Evolutionary conservation across 2,797 vertebrate species (phyloP).

Genomic region (Toxotes lorentzi): DNA sequence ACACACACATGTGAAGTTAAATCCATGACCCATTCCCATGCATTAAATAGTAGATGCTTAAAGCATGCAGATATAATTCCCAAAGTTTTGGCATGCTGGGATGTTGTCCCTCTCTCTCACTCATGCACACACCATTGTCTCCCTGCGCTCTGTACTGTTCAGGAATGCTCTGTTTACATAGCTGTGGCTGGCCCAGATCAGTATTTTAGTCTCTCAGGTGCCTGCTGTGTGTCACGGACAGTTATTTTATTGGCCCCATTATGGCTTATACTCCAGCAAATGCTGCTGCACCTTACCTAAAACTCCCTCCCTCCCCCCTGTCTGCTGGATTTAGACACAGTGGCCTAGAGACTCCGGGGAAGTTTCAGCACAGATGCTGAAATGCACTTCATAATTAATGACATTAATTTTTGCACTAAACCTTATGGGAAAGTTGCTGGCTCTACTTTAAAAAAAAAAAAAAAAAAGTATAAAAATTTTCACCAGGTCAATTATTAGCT

Average conservation of each 20-base stretch:
- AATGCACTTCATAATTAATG: not conserved
- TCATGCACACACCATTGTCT: not conserved
- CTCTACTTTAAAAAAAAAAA: not conserved
- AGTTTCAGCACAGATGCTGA: constrained; percentile 17
- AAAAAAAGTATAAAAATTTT: not conserved
- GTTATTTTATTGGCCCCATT: constrained; percentile 54
- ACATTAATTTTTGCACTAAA: constrained; percentile 4
- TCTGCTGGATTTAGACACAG: constrained; percentile 32
- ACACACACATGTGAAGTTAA: constrained; percentile 1
- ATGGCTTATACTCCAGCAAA: constrained; percentile 2
- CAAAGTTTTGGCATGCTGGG: constrained; percentile 9
- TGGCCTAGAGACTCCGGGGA: not conserved
- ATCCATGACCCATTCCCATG: constrained; percentile 10
- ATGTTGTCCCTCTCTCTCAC: not conserved
- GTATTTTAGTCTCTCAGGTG: constrained; percentile 71
- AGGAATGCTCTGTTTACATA: constrained; percentile 82
- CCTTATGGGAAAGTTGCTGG: not conserved
- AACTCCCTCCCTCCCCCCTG: not conserved
- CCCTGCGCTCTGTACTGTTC: constrained; percentile 30
- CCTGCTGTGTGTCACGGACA: constrained; percentile 73
- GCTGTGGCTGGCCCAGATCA: constrained; percentile 62
- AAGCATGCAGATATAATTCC: constrained; percentile 1
- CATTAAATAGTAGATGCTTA: constrained; percentile 1
- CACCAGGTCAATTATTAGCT: not conserved
- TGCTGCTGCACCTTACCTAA: constrained; percentile 16